A percentile compares a stretch with the other conserved stretches of the same genome.
These are phyloP conservation scores for Heterodera filipjevi DNA, from an alignment of 2,888 invertebrate species.

Conservation along the genomic window DNA sequence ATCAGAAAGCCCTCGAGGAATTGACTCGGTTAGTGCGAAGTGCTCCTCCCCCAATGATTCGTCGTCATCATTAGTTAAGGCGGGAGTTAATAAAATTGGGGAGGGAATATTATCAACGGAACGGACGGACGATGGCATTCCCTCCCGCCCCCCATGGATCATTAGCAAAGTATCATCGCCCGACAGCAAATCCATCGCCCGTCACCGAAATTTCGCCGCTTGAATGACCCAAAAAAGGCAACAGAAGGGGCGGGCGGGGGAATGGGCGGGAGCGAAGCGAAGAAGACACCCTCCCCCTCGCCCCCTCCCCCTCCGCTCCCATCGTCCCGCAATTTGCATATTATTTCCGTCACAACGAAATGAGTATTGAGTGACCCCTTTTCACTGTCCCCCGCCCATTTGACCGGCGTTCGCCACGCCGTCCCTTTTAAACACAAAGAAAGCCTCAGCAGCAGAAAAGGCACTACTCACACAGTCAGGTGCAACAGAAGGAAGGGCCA, in stretches of 20 bases:
- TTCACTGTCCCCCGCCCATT: not conserved
- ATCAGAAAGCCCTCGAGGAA: not conserved
- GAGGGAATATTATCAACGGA: slow-evolving; percentile 3
- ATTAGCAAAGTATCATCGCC: not conserved
- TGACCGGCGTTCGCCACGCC: not conserved
- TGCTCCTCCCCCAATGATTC: not conserved
- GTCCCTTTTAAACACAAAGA: not conserved
- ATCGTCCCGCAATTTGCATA: slow-evolving; percentile 8
- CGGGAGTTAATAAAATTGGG: not conserved
- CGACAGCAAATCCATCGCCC: not conserved
- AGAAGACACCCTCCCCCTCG: not conserved
- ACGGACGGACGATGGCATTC: not conserved
- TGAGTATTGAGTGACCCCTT: not conserved
- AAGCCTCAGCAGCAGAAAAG: not conserved
- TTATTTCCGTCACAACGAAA: not conserved
- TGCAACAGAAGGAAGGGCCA: not conserved
- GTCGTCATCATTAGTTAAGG: not conserved
- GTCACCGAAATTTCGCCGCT: not conserved
- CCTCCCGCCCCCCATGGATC: not conserved
- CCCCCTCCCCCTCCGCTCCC: too few relatives aligned
- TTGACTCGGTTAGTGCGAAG: not conserved
- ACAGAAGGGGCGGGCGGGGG: not conserved
- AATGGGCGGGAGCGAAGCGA: not conserved
- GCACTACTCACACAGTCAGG: not conserved
- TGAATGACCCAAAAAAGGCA: slow-evolving; percentile 22